These are phyloP conservation scores for Anguilla marmorata DNA, from an alignment of 2,797 vertebrate species.

Conservation along the genomic window DNA sequence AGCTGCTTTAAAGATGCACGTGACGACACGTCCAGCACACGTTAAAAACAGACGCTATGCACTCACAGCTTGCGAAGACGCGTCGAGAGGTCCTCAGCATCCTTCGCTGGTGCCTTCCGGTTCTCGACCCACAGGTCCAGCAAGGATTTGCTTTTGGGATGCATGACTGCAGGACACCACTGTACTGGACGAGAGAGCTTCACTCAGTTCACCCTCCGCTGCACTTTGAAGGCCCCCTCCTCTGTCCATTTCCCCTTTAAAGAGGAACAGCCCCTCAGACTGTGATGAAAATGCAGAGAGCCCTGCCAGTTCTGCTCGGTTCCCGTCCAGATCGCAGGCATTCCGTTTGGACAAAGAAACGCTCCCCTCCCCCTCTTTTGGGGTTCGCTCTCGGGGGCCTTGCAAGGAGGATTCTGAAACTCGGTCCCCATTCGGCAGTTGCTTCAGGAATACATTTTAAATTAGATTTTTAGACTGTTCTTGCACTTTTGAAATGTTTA, in stretches of 20 bases:
- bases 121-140: background rate
- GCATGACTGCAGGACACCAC: background rate
- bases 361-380: too few species aligned
- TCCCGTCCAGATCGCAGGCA: background rate
- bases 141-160: background rate
- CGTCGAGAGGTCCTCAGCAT: background rate
- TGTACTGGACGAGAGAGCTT: background rate
- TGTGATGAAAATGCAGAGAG: background rate
- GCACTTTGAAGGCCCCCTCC: background rate
- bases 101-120: background rate
- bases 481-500: too few species aligned
- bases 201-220: background rate
- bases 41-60: background rate
- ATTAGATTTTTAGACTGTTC: too few species aligned
- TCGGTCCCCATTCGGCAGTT: too few species aligned
- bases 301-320: too few species aligned
- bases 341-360: background rate
- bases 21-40: background rate
- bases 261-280: background rate
- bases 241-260: background rate
- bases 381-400: too few species aligned
- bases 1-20: background rate
- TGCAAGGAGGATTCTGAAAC: too few species aligned
- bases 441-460: too few species aligned
- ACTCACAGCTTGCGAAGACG: background rate